Percentiles rank a stretch among this genome's conserved stretches.
These are phyloP conservation scores for Drosophila nr. perissopoda DNA, from an alignment of 2,888 invertebrate genomes.

Conservation along the genomic window DNA sequence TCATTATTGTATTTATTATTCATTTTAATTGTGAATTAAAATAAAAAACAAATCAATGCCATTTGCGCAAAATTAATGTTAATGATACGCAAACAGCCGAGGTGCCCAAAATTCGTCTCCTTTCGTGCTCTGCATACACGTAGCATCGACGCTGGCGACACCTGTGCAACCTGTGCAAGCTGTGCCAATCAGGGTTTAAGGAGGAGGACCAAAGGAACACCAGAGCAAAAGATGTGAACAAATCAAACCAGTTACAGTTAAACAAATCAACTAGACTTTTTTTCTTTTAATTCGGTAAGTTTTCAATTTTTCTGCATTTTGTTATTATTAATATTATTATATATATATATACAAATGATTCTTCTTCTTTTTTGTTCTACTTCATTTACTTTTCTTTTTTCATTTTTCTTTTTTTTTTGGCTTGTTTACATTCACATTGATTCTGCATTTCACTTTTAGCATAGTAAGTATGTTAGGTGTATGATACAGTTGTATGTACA, in stretches of 20 bases:
- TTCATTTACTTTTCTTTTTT: constrained; percentile 7
- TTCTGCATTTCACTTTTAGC: constrained; percentile 29
- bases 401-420: constrained; percentile 61
- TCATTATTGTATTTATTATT: constrained; percentile 25
- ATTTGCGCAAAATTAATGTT: constrained; percentile 65
- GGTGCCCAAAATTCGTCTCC: constrained; percentile 13
- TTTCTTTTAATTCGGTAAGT: constrained; percentile 14
- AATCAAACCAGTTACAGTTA: constrained; percentile 21
- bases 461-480: constrained; percentile 45
- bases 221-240: not conserved
- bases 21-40: constrained; percentile 60
- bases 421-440: constrained; percentile 78
- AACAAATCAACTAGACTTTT: constrained; percentile 25
- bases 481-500: constrained; percentile 55
- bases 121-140: not conserved
- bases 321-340: constrained; percentile 21
- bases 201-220: not conserved
- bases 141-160: too few species aligned
- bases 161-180: not conserved
- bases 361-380: constrained; percentile 8
- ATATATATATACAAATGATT: not conserved
- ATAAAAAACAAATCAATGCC: constrained; percentile 74
- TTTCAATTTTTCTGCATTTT: constrained; percentile 4
- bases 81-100: constrained; percentile 52
- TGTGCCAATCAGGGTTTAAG: too few species aligned